Evolutionary conservation across 2,113 vertebrate species (phyloP).

Genomic region (Podocnemis expansa): DNA sequence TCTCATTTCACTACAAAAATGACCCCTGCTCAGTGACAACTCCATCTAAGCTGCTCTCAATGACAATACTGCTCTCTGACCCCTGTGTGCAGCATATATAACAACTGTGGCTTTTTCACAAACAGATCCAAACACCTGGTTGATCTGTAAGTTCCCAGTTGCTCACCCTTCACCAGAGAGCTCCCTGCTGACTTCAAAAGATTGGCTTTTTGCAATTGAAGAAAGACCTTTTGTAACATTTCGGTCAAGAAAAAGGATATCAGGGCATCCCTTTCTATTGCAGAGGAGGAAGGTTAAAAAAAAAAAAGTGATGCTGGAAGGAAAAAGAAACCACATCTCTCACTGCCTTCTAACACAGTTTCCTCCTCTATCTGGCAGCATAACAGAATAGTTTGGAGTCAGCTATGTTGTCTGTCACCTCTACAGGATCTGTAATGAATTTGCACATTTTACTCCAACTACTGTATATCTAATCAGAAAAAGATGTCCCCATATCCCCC

Average conservation of each 20-base stretch:
- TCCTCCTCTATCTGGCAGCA: conserved; percentile 55
- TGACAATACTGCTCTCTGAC: conserved; percentile 5
- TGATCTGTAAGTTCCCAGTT: conserved; percentile 39
- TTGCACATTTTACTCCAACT: conserved; percentile 88
- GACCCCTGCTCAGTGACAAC: background rate
- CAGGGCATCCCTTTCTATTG: conserved; percentile 46
- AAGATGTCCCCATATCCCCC: conserved; percentile 90
- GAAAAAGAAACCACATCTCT: conserved; percentile 53
- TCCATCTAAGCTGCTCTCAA: background rate
- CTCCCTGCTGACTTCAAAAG: conserved; percentile 65
- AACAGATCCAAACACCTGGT: conserved; percentile 25
- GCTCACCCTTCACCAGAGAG: background rate
- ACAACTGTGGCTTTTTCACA: background rate
- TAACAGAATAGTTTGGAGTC: conserved; percentile 52
- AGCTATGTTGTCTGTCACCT: conserved; percentile 74
- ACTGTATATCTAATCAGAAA: conserved; percentile 98
- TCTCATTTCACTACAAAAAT: conserved; percentile 46
- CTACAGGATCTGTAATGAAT: conserved; percentile 88
- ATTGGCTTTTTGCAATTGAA: conserved; percentile 46
- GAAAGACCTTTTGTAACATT: conserved; percentile 33
- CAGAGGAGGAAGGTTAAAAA: conserved; percentile 34
- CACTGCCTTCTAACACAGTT: conserved; percentile 22
- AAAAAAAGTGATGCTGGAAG: conserved; percentile 43
- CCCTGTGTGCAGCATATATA: background rate
- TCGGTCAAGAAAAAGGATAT: conserved; percentile 35